Base-by-base conservation (phyloP, 2,888 invertebrate genomes). In the Amiota mariae region DNA sequence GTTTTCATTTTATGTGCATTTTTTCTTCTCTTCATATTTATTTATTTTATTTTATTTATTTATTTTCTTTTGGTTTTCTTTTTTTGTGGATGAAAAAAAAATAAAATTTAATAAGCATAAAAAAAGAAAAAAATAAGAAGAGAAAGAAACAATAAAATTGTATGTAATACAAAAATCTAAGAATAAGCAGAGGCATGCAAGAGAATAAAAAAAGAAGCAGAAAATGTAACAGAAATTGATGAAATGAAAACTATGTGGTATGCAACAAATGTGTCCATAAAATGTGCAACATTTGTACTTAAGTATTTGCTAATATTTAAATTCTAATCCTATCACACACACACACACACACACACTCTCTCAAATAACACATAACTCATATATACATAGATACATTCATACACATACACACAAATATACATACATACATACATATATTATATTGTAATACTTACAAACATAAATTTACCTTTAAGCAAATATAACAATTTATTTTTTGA, bases 31-130 rank as follows among this genome's bases (percentile, higher is more conserved):
- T 66, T 70, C 64, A 71, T 74, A 36, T 36, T 36, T 73, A 73
- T 76, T 72, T 74, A 74, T 76, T 73, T 72, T 71, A 76, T 73
- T 77, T 78, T 71, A 66, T 81, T 81, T 76, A 75, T 78, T 76
- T 82, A 78, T 72, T 78, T 76, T 79, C 82, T 77, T 76, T 77
- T 82, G 78, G 71, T 78, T 76, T 76, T 81, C 82, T 82, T 76
- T 73, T 73, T 80, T 77, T 57, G 72, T 72, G 66, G 74, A 83
- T 83, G 85, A 85, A 85, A 82, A 82, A 82, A 82, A 83, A 82
- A 85, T n/a, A 82, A 82, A 82, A 75, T 80, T 77, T 84, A 82
- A 85, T 81, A 82, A 85, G 74, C 70, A 68, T 36, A 70, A 46
- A 36, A 64, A 71, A 61, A n/a, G 49, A 51, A 48, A 71, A 61